These are phyloP conservation scores for Cyphomyrus plagiostoma DNA, from an alignment of 2,113 vertebrate genomes.

Conservation along the genomic window DNA sequence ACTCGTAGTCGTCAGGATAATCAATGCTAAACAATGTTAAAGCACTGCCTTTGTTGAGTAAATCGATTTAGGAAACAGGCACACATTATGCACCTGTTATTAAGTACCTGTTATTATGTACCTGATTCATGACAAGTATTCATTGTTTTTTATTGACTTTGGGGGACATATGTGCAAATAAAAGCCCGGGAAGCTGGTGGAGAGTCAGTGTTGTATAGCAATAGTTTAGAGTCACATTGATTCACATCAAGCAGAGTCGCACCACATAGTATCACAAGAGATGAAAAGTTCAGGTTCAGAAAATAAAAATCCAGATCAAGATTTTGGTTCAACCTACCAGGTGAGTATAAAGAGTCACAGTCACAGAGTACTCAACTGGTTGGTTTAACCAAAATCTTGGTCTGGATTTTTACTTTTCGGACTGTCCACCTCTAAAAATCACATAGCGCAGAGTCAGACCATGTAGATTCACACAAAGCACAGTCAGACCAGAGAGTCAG, in stretches of 20 bases:
- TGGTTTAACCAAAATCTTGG: background rate
- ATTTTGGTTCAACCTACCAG: background rate
- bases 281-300: background rate
- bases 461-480: background rate
- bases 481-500: background rate
- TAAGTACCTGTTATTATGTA: background rate
- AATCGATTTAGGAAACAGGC: background rate
- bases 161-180: background rate
- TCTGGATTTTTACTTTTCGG: background rate
- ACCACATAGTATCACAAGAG: background rate
- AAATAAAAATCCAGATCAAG: background rate
- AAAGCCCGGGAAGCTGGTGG: background rate
- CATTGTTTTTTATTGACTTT: conserved; percentile 2
- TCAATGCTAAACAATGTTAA: background rate
- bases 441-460: background rate
- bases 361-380: background rate
- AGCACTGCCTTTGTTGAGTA: background rate
- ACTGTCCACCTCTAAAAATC: background rate
- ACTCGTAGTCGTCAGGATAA: background rate
- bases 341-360: background rate
- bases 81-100: conserved; percentile 1
- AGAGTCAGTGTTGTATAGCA: background rate
- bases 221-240: background rate
- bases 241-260: background rate
- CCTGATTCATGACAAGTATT: background rate